Evolutionary conservation across 2,888 invertebrate species (phyloP).

Genomic region (Phasia obesa): DNA sequence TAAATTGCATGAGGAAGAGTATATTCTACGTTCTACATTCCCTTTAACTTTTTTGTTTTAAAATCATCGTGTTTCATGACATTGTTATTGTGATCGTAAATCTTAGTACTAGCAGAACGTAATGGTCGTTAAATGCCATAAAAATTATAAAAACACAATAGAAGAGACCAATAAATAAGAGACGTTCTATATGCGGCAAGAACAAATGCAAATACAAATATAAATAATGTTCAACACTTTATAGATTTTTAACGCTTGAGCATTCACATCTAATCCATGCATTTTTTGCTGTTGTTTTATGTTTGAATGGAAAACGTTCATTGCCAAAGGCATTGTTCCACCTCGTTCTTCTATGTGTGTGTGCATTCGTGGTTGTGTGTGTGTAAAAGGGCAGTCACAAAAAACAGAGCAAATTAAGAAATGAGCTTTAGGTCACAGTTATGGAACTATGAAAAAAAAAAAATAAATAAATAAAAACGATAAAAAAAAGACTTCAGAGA

Average conservation of each 20-base stretch:
- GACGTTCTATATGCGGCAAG: not conserved
- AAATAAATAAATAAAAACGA: constrained; percentile 9
- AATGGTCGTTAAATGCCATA: constrained; percentile 39
- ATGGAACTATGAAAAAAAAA: constrained; percentile 42
- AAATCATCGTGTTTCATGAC: not conserved
- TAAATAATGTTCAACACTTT: constrained; percentile 33
- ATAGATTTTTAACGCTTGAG: constrained; percentile 38
- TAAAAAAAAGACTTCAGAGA: constrained; percentile 15
- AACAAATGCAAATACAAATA: constrained; percentile 1
- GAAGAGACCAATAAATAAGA: constrained; percentile 3
- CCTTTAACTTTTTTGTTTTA: not conserved
- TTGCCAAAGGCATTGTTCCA: constrained; percentile 20
- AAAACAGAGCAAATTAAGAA: constrained; percentile 25
- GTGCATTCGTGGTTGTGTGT: not conserved
- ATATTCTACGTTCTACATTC: no score
- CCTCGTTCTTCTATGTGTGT: not conserved
- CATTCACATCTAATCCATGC: not conserved
- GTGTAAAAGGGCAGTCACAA: not conserved
- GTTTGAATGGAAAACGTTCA: constrained; percentile 53
- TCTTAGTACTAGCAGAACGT: constrained; percentile 8
- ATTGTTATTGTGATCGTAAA: constrained; percentile 28
- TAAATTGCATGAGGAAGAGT: no score
- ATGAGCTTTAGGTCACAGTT: constrained; percentile 64
- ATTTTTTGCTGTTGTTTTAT: not conserved
- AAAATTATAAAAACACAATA: constrained; percentile 37